These are phyloP conservation scores for Rattus norvegicus DNA, from an alignment of 2,113 vertebrate species.

Conservation along the genomic window DNA sequence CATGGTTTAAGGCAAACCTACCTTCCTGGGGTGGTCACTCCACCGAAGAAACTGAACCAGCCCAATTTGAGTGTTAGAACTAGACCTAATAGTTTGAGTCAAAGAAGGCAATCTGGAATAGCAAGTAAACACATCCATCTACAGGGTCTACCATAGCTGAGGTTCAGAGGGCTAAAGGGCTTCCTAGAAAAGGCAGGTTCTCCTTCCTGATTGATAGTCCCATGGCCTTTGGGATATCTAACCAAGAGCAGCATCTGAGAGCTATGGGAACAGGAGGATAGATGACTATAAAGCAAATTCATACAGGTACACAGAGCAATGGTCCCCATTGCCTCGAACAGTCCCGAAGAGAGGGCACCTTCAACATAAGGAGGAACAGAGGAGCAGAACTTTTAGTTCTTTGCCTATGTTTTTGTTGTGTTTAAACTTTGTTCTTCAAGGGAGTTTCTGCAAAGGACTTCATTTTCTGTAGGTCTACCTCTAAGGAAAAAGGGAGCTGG, in stretches of 20 bases:
- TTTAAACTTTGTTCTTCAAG: neutral
- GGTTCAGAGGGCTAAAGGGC: neutral
- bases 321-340: fast-evolving
- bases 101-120: neutral
- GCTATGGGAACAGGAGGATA: neutral
- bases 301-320: neutral
- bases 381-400: neutral
- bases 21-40: too few species aligned
- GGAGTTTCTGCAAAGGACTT: neutral
- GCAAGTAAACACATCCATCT: neutral
- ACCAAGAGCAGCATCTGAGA: neutral
- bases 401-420: neutral
- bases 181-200: neutral
- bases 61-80: neutral
- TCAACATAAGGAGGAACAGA: neutral
- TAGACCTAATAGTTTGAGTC: neutral
- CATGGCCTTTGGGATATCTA: neutral
- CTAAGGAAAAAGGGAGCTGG: neutral
- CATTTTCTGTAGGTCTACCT: neutral
- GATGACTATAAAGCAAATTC: neutral
- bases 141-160: neutral
- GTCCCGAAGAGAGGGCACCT: neutral
- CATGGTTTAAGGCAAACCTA: neutral
- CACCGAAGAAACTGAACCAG: neutral
- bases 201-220: neutral